Evolutionary conservation across 92 coral and sea anemone genomes (phyloP), one percentile per base, ranked within the genome.

Genomic region (Palythoa grandis): DNA sequence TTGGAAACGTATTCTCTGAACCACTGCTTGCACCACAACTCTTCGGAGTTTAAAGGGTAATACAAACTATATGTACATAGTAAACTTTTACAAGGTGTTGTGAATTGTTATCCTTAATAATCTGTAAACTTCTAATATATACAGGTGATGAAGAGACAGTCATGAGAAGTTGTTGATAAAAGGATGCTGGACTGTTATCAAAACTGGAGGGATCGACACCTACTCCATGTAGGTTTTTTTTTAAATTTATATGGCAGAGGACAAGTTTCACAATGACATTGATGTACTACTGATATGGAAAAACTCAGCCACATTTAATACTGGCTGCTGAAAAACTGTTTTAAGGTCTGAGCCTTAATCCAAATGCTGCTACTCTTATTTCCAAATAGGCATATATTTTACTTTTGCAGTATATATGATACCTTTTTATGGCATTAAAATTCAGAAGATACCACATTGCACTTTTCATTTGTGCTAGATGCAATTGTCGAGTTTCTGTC

Each of bases 21-120:
- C 72, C 72, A 67, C 72, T 67, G 72, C 29, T 67, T 67, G 72
- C 72, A 67, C 72, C 72, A 67, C 72, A 67, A 67, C 72, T 29
- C 72, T 67, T 67, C 72, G 37, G 72, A 67, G 72, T 67, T 67
- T 68, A 68, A 68, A 68, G 72, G 72, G 40, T 68, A 68, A 68
- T 68, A 68, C 72, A 68, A 68, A 68, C 72, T 68, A 22, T 68
- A 68, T 68, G 11, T n/a, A 68, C 72, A 68, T 68, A 22, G 72
- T 68, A 68, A 68, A 68, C 72, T 68, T 5, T 68, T 68, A 68
- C 72, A 68, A 68, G 1, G 72, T 68, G 1, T 68, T 67, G 16
- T 67, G 72, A 68, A 68, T 68, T 68, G 40, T 68, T 68, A 68
- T 68, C 39, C 72, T 68, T 68, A 11, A 68, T 68, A 68, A 68